phyloP scores from a whole-genome alignment of 2,888 invertebrate genomes.

The Meandrusa payeni region DNA sequence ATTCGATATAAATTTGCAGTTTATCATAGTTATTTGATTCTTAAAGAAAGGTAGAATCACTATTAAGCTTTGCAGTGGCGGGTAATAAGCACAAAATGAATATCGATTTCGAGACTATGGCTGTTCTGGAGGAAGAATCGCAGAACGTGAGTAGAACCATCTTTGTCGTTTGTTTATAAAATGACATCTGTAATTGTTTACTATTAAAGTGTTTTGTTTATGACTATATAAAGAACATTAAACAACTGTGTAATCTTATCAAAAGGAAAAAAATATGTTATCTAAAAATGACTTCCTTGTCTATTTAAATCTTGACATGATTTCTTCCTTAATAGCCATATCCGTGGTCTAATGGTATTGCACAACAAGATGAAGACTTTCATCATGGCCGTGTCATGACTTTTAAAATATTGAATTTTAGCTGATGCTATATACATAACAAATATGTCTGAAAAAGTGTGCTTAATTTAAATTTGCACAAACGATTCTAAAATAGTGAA shows the following conservation, averaged over 20 bases:
- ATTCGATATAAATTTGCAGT: constrained; percentile 36
- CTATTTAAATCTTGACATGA: constrained; percentile 37
- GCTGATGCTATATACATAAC: too few species aligned
- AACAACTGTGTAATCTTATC: neutral
- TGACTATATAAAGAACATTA: too few species aligned
- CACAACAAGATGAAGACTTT: constrained; percentile 54
- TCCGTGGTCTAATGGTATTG: constrained; percentile 41
- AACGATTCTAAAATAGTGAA: too few species aligned
- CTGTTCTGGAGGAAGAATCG: constrained; percentile 82
- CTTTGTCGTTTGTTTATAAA: constrained; percentile 45
- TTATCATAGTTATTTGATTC: constrained; percentile 29
- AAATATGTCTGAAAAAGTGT: too few species aligned
- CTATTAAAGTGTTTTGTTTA: neutral
- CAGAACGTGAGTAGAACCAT: constrained; percentile 74
- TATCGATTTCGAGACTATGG: constrained; percentile 83
- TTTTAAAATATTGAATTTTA: too few species aligned
- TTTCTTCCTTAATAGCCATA: constrained; percentile 36
- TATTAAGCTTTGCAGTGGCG: constrained; percentile 24
- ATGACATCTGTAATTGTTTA: constrained; percentile 4
- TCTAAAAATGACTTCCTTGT: constrained; percentile 30
- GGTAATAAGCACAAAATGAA: constrained; percentile 50
- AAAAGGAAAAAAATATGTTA: constrained; percentile 11
- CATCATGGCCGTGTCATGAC: constrained; percentile 37
- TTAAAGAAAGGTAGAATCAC: constrained; percentile 24
- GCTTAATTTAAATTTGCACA: too few species aligned